Conservation (phyloP, 2,797 vertebrate species). For the Microtus obscurus region DNA sequence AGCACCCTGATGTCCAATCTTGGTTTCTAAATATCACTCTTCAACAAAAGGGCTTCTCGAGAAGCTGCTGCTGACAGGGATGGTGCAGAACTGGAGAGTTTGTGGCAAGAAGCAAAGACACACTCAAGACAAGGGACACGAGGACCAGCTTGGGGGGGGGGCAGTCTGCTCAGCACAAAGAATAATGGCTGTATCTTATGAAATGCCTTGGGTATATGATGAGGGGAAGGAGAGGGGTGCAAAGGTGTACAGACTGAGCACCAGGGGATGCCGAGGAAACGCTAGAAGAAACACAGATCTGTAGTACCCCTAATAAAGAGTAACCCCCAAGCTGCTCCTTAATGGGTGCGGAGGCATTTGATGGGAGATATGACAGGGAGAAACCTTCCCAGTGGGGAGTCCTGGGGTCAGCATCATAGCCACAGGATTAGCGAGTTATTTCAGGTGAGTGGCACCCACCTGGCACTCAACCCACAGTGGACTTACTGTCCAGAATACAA, state of each 20-base stretch:
- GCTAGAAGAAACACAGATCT: not conserved
- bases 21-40: not conserved
- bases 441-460: not conserved
- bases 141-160: not conserved
- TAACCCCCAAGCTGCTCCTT: not conserved
- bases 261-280: not conserved
- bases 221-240: not conserved
- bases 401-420: not conserved
- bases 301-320: not conserved
- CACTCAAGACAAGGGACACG: not conserved
- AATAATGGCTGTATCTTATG: not conserved
- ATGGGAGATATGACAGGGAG: not conserved
- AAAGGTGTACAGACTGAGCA: not conserved
- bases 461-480: not conserved
- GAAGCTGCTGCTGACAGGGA: not conserved
- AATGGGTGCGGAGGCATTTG: not conserved
- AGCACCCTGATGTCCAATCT: not conserved
- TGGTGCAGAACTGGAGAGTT: not conserved
- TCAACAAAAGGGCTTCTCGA: not conserved
- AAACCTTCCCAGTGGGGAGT: not conserved
- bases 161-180: not conserved
- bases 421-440: not conserved
- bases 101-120: not conserved
- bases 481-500: not conserved
- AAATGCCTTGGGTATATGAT: not conserved